Percentiles rank a stretch among this genome's conserved stretches.
Evolutionary conservation across 2,888 invertebrate species (phyloP).

Genomic region (Athripsodes cinereus): DNA sequence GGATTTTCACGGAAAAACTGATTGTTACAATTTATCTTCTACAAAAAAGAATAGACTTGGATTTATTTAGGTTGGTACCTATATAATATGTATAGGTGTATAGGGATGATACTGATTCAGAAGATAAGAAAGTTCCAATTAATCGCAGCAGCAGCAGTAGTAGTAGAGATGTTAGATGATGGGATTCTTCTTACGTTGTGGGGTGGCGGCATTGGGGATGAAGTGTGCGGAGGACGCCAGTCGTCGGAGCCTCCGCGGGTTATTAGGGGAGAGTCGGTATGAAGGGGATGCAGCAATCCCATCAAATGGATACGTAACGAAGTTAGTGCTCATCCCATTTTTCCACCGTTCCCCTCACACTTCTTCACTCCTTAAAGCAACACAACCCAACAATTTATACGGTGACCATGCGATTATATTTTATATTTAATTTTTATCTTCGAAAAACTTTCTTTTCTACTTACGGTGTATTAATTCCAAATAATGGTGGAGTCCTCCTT

Average conservation of each 20-base stretch:
- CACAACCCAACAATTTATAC: slow-evolving; percentile 14
- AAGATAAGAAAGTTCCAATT: slow-evolving; percentile 17
- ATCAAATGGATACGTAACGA: slow-evolving; percentile 76
- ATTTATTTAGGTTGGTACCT: too few species aligned
- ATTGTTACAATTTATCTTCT: too few species aligned
- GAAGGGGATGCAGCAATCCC: slow-evolving; percentile 51
- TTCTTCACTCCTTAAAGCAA: slow-evolving; percentile 31
- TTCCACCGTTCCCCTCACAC: slow-evolving; percentile 35
- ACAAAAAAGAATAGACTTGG: too few species aligned
- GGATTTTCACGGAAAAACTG: too few species aligned
- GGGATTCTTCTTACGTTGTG: too few species aligned
- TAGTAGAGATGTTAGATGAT: not conserved
- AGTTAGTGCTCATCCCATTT: slow-evolving; percentile 56
- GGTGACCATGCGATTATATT: slow-evolving; percentile 10
- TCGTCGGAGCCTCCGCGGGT: not conserved
- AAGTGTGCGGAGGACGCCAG: not conserved
- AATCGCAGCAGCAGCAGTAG: not conserved
- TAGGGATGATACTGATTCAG: not conserved
- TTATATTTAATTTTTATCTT: too few species aligned
- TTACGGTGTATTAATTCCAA: too few species aligned
- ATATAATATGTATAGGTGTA: not conserved
- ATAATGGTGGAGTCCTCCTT: too few species aligned
- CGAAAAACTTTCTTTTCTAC: too few species aligned
- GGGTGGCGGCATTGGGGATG: too few species aligned
- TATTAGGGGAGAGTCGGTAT: slow-evolving; percentile 25